Evolutionary conservation across 1,140 invertebrate species (phyloP), one percentile per base, ranked within the genome.

Genomic region (Zaprionus taronus): DNA sequence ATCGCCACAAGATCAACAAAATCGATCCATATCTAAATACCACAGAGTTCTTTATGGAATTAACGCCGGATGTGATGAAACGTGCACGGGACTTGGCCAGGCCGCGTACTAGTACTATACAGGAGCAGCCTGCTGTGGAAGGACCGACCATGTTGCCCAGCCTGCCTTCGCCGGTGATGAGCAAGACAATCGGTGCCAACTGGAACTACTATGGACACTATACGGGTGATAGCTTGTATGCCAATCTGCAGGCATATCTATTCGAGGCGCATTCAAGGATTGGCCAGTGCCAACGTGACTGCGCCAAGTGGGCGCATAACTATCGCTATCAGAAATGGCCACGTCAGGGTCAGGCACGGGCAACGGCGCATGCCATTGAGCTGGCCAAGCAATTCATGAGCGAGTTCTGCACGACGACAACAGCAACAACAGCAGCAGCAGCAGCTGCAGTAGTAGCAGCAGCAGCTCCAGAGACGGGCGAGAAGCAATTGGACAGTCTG

Each of bases 231-330:
- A 95, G 94, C 72, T 90, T 97, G 60, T 96, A 96, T 86, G 95
- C 95, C 20, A 97, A 97, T 93, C 96, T 97, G 91, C 96, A 97
- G 91, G 96, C 96, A 7, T 97, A 97, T 91, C 93, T 99, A 15
- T 95, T 95, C 81, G 97, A 98, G 89, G 97, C 97, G 2, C 94
- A 96, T 69, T 94, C 95, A 79, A 95, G 96, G 90, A 96, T 99
- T 38, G 94, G 94, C 24, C 93, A 95, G 7, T 96, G 97, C 92
- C 94, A 95, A 55, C 93, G 95, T 14, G 96, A 97, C 0, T 98
- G 97, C 83, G 87, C 93, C 0, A 94, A 94, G 57, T 99, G 98
- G 98, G 96, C 91, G 2, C 91, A 91, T 28, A 82, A 62, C 41
- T 93, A 93, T 67, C 85, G 83, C 15, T 93, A 93, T 38, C 91